Percentiles rank a stretch among this genome's conserved stretches.
These are phyloP conservation scores for Drosophila setosimentum DNA, from an alignment of 2,888 invertebrate genomes.

Conservation along the genomic window DNA sequence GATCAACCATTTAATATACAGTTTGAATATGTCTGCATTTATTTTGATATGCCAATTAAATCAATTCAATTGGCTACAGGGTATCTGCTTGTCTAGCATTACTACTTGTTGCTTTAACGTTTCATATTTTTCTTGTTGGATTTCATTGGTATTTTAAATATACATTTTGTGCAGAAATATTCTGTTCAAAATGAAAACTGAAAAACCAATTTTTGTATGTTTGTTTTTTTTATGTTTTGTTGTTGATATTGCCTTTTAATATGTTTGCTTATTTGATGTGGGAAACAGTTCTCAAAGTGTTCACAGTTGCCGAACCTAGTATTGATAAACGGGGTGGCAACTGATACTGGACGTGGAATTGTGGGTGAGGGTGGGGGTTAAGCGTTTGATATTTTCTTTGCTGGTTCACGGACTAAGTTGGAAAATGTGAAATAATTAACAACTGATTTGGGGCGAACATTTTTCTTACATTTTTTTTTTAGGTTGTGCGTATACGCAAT, in stretches of 20 bases:
- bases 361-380: too few species aligned
- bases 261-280: neutral
- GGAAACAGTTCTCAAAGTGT: constrained; percentile 1
- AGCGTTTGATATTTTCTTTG: neutral
- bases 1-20: neutral
- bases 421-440: neutral
- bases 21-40: neutral
- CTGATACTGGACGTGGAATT: constrained; percentile 1
- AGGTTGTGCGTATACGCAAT: constrained; percentile 48
- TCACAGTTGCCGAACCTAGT: neutral
- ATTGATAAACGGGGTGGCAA: neutral
- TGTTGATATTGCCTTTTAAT: constrained; percentile 11
- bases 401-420: constrained; percentile 14
- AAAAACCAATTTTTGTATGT: constrained; percentile 5
- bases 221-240: neutral
- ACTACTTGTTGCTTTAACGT: neutral
- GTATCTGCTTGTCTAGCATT: neutral
- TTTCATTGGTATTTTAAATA: constrained; percentile 52
- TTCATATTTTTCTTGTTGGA: constrained; percentile 5
- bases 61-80: neutral
- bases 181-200: constrained; percentile 21
- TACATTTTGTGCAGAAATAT: constrained; percentile 38
- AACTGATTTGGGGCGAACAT: constrained; percentile 28
- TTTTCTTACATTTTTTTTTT: neutral
- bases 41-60: neutral